Evolutionary conservation across 2,888 invertebrate genomes (phyloP).

Genomic region (Lasiommata megera): DNA sequence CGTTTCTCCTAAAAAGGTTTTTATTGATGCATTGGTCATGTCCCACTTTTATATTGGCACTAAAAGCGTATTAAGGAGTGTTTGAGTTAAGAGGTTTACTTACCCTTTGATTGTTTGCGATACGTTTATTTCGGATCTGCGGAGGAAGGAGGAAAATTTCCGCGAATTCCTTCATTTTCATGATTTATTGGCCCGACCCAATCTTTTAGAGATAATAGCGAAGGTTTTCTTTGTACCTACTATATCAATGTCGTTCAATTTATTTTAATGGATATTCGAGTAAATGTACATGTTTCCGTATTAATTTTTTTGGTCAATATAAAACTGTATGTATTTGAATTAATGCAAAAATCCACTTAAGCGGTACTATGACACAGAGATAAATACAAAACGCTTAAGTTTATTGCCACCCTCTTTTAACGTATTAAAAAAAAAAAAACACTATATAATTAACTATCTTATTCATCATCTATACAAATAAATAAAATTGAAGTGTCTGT

Average conservation of each 20-base stretch:
- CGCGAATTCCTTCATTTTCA: conserved; percentile 11
- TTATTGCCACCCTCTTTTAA: no score
- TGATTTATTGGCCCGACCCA: conserved; percentile 6
- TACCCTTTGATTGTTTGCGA: conserved; percentile 65
- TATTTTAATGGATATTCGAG: background rate
- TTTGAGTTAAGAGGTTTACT: conserved; percentile 59
- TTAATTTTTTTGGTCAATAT: no score
- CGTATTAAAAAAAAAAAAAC: no score
- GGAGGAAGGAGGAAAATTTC: conserved; percentile 32
- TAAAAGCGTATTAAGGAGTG: conserved; percentile 57
- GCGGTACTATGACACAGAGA: no score
- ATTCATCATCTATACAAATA: no score
- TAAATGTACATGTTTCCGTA: background rate
- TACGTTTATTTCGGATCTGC: conserved; percentile 45
- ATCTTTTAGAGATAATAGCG: conserved; percentile 7
- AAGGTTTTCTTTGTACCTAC: background rate
- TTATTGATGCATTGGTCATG: conserved; percentile 55
- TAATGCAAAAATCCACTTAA: no score
- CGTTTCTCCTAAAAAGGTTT: conserved; percentile 30
- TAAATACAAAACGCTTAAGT: no score
- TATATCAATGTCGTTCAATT: background rate
- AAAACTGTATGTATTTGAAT: no score
- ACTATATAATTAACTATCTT: no score
- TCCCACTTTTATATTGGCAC: conserved; percentile 52
- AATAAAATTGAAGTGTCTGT: no score